Evolutionary conservation across 2,888 invertebrate species (phyloP).

Genomic region (Cheilosia urbana): DNA sequence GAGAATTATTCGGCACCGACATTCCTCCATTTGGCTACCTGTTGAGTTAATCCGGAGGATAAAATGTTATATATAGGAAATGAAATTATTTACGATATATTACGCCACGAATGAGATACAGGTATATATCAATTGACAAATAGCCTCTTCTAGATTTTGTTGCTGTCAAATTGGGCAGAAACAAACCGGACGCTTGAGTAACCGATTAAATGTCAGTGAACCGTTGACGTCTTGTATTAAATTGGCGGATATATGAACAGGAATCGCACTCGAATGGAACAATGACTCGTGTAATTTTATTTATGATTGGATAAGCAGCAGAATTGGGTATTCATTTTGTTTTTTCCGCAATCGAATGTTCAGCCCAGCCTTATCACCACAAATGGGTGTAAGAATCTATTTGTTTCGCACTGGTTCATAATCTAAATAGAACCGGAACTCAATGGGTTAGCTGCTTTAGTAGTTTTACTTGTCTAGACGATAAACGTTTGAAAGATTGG

Average conservation of each 20-base stretch:
- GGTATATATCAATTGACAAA: constrained; percentile 5
- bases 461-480: not conserved
- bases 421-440: too few species aligned
- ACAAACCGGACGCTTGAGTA: constrained; percentile 5
- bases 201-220: constrained; percentile 34
- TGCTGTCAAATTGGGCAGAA: not conserved
- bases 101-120: not conserved
- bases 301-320: not conserved
- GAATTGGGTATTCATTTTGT: not conserved
- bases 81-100: not conserved
- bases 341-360: not conserved
- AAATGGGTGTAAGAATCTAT: not conserved
- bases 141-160: not conserved
- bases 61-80: constrained; percentile 4
- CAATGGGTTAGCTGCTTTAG: not conserved
- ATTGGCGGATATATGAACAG: not conserved
- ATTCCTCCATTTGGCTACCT: not conserved
- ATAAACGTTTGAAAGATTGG: not conserved
- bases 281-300: not conserved
- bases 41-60: not conserved
- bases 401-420: not conserved
- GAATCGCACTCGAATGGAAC: not conserved
- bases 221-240: not conserved
- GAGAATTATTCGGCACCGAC: constrained; percentile 14
- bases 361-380: not conserved